Base-by-base conservation (phyloP, 1,140 invertebrate species). In the Hyles euphorbiae region DNA sequence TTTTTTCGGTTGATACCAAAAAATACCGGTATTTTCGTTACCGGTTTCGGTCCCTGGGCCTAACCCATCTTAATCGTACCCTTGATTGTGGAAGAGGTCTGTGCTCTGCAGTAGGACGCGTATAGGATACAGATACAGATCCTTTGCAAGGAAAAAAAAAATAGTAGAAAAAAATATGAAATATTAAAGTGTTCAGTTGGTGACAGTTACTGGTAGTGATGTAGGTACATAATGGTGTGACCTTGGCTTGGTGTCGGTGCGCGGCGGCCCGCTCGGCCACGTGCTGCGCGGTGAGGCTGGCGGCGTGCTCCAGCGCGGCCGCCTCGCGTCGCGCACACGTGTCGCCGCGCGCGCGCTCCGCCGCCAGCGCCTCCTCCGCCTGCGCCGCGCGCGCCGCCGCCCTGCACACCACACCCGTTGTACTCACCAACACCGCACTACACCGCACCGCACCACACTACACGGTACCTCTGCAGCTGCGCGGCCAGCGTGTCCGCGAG, bases 401-500 rank as follows among this genome's bases (percentile, higher is more conserved):
- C 48, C 83, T 87, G 53, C 0, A 40, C 8, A 22, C 22, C n/a
- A n/a, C n/a, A n/a, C n/a, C n/a, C n/a, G n/a, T n/a, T 58, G 56
- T 1, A 60, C n/a, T 22, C 1, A 76, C 78, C 0, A 80, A 74
- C 33, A 74, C 76, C 1, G 61, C 64, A 57, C 85, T 82, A 45
- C 83, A 84, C 51, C 0, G 34, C 8, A 58, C 8, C 4, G 2
- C 36, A 40, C 36, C 0, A 53, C 34, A 53, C 34, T 34, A 22
- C 22, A 22, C 22, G 22, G 22, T 22, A 89, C 88, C 87, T 79
- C 53, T 88, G 74, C 34, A 90, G 55, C 51, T 88, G 88, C 0
- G 73, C 71, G n/a, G 71, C 68, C 3, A 90, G 73, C 1, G 86
- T 81, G 60, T 89, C 88, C 0, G 83, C 81, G 0, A 87, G 63